These are phyloP conservation scores for Meda fulgida DNA, from an alignment of 2,797 vertebrate genomes.

Conservation along the genomic window DNA sequence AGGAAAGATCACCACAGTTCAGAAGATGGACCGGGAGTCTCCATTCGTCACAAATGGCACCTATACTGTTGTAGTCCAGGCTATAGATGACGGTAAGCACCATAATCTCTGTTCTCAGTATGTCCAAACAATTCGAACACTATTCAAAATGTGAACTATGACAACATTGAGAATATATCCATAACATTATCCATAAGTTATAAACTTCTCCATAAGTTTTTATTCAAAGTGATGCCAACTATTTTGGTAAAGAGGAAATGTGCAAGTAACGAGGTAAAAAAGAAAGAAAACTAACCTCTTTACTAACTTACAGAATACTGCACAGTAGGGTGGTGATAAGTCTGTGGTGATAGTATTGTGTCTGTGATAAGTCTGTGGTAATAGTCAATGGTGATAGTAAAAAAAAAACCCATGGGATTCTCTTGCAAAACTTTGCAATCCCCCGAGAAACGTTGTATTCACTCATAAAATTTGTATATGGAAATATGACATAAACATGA, in stretches of 20 bases:
- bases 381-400: neutral
- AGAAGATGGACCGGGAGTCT: constrained; percentile 82
- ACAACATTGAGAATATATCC: neutral
- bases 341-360: too few relatives aligned
- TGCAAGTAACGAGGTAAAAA: neutral
- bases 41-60: constrained; percentile 68
- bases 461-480: too few relatives aligned
- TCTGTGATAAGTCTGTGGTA: too few relatives aligned
- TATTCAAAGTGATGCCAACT: neutral
- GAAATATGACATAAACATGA: neutral
- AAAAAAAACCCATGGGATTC: too few relatives aligned
- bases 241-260: neutral
- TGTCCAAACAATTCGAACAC: neutral
- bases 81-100: constrained; percentile 78
- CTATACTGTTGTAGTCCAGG: constrained; percentile 75
- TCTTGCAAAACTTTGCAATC: neutral
- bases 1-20: constrained; percentile 72
- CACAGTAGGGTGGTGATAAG: too few relatives aligned
- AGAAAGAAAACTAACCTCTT: neutral
- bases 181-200: too few relatives aligned
- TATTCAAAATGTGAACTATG: neutral
- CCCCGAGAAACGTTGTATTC: neutral
- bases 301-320: neutral
- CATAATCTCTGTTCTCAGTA: neutral
- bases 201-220: too few relatives aligned